These are phyloP conservation scores for Vespertilio murinus DNA, from an alignment of 2,797 vertebrate species.

Conservation along the genomic window DNA sequence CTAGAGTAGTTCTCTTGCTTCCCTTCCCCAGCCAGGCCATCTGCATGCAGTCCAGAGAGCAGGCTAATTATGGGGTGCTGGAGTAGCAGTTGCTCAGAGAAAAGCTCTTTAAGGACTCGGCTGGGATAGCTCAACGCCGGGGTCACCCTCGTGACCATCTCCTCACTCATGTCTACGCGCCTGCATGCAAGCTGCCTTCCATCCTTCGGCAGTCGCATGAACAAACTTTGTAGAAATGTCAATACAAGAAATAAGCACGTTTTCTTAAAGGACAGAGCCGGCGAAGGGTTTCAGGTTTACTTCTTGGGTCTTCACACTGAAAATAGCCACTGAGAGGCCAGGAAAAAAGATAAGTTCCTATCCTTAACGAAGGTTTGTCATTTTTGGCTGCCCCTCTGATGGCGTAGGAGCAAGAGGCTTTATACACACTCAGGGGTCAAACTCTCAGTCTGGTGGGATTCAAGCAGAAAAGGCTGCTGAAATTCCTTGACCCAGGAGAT, in stretches of 20 bases:
- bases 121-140: neutral
- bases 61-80: slow-evolving; percentile 42
- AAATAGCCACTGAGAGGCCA: neutral
- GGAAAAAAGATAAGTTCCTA: neutral
- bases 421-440: neutral
- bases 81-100: slow-evolving; percentile 48
- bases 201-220: neutral
- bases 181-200: neutral
- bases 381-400: neutral
- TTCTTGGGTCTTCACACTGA: slow-evolving; percentile 40
- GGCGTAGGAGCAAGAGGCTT: neutral
- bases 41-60: slow-evolving; percentile 48
- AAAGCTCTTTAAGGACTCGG: neutral
- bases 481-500: neutral
- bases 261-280: slow-evolving; percentile 32
- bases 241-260: slow-evolving; percentile 6
- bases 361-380: neutral
- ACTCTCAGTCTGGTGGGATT: neutral
- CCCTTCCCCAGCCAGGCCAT: slow-evolving; percentile 43
- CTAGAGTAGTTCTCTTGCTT: neutral
- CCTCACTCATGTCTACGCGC: neutral
- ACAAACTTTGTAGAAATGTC: slow-evolving; percentile 47
- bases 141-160: neutral
- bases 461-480: neutral
- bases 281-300: neutral